These are phyloP conservation scores for Chrysomallon squamiferum DNA, from an alignment of 1,140 invertebrate genomes.

Conservation along the genomic window DNA sequence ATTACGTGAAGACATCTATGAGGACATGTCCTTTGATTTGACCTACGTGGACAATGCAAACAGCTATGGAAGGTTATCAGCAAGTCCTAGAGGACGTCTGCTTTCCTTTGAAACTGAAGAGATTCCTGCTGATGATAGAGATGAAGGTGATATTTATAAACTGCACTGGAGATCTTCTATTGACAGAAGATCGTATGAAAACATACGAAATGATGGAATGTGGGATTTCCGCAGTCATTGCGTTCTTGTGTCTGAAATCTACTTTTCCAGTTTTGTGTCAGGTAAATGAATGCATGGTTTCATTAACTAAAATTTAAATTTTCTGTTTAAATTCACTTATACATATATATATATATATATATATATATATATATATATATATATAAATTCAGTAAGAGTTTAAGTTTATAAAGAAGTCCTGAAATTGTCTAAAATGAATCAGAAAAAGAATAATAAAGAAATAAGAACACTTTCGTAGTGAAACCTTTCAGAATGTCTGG, in stretches of 20 bases:
- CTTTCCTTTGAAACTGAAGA: constrained; percentile 30
- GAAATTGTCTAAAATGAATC: too few relatives aligned
- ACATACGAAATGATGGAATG: constrained; percentile 21
- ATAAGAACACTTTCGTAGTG: too few relatives aligned
- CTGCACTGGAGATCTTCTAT: constrained; percentile 29
- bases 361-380: too few relatives aligned
- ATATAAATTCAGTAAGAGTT: too few relatives aligned
- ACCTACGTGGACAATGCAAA: constrained; percentile 1
- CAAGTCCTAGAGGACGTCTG: constrained; percentile 10
- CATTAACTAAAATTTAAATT: too few relatives aligned
- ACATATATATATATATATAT: too few relatives aligned
- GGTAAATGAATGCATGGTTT: too few relatives aligned
- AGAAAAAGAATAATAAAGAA: too few relatives aligned
- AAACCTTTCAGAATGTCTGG: too few relatives aligned
- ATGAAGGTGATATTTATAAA: constrained; percentile 23
- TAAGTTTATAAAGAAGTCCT: too few relatives aligned
- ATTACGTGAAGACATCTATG: constrained; percentile 54
- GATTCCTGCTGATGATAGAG: constrained; percentile 24
- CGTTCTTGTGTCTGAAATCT: constrained; percentile 69
- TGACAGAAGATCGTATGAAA: constrained; percentile 48
- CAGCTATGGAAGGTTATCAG: constrained; percentile 1
- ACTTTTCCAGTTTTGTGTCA: constrained; percentile 74
- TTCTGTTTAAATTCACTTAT: too few relatives aligned
- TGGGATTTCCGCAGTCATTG: constrained; percentile 69
- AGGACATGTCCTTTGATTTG: constrained; percentile 60